Percentiles rank a stretch among this genome's conserved stretches.
phyloP scores from a whole-genome alignment of 2,113 vertebrate genomes.

The Scalopus aquaticus region DNA sequence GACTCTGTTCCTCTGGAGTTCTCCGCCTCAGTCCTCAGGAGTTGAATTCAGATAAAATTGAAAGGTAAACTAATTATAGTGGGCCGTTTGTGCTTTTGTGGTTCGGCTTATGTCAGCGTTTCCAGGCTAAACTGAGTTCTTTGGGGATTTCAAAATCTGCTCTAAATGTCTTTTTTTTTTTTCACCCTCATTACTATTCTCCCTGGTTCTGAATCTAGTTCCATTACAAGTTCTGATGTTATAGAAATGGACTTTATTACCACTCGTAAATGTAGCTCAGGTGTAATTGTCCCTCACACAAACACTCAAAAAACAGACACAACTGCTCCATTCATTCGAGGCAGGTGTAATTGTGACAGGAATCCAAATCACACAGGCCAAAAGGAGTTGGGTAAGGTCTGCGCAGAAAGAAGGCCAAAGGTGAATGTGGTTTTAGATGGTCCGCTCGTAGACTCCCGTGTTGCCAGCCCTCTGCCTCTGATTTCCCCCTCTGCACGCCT shows the following conservation, averaged over 20 bases:
- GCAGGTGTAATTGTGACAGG: not conserved
- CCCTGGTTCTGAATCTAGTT: not conserved
- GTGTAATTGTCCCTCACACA: not conserved
- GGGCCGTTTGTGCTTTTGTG: constrained; percentile 51
- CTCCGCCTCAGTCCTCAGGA: constrained; percentile 67
- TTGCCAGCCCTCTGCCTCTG: not conserved
- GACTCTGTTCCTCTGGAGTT: constrained; percentile 74
- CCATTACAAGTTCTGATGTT: not conserved
- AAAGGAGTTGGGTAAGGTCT: not conserved
- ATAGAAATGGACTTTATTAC: constrained; percentile 14
- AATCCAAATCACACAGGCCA: not conserved
- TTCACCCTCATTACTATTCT: constrained; percentile 50
- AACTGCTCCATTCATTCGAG: not conserved
- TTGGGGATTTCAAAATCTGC: constrained; percentile 51
- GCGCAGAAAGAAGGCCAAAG: not conserved
- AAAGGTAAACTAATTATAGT: constrained; percentile 81
- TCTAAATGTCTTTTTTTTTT: constrained; percentile 57
- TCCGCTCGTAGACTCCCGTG: not conserved
- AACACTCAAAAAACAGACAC: not conserved
- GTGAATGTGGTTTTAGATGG: not conserved
- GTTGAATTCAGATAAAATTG: constrained; percentile 76
- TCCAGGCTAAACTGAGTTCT: constrained; percentile 62
- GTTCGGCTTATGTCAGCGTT: constrained; percentile 68
- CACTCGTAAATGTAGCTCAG: not conserved
- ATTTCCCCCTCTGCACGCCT: not conserved